phyloP scores from a whole-genome alignment of 2,888 invertebrate genomes.

The Ecdyonurus torrentis region DNA sequence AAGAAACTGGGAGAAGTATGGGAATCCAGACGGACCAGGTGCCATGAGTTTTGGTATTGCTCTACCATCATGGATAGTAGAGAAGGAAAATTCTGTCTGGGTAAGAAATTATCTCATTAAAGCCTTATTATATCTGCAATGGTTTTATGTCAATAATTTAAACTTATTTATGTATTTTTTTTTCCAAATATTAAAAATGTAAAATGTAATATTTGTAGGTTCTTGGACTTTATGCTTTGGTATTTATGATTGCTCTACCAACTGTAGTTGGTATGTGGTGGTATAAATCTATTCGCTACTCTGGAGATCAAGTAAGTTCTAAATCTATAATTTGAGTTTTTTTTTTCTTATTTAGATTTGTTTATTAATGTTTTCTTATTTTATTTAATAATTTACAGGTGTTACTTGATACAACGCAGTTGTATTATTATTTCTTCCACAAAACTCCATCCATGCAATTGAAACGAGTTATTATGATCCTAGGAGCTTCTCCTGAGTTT shows the following conservation, averaged over 20 bases:
- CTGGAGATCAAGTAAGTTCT: conserved; percentile 64
- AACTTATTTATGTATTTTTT: neutral
- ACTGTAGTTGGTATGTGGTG: conserved; percentile 94
- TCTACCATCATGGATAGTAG: conserved; percentile 98
- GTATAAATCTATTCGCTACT: conserved; percentile 94
- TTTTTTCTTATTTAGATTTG: conserved; percentile 3
- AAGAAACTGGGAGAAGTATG: conserved; percentile 97
- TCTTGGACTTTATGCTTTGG: conserved; percentile 80
- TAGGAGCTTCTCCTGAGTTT: conserved; percentile 94
- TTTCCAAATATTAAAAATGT: neutral
- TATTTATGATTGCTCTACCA: conserved; percentile 95
- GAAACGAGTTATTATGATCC: conserved; percentile 90
- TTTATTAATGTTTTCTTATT: neutral
- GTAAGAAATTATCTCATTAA: conserved; percentile 24
- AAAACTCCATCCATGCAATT: conserved; percentile 91
- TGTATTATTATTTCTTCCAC: conserved; percentile 91
- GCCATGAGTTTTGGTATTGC: conserved; percentile 99
- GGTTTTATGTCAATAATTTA: neutral
- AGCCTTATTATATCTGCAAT: neutral
- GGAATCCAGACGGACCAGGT: conserved; percentile 98
- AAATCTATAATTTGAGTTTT: neutral
- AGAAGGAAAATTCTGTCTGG: conserved; percentile 98
- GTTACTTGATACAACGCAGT: conserved; percentile 85
- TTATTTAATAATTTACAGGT: conserved; percentile 42
- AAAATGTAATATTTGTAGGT: conserved; percentile 28